Conservation (phyloP, 1,140 invertebrate species). For the Drosophila nebulosa region DNA sequence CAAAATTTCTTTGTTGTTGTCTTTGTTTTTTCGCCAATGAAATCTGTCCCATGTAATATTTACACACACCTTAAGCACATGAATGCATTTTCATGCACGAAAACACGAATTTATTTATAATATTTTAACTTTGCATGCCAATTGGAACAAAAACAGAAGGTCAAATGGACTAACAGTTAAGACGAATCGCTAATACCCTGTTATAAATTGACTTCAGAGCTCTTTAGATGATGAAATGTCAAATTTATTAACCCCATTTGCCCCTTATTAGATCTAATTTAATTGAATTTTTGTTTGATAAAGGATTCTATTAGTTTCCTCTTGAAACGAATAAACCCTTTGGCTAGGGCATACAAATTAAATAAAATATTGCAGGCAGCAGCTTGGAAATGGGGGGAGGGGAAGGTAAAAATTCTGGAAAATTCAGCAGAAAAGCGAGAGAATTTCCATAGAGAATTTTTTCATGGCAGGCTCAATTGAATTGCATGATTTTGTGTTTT, state of each 20-base stretch:
- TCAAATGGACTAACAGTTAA: neutral
- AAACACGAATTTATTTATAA: constrained; percentile 39
- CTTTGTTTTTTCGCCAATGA: neutral
- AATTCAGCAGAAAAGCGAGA: neutral
- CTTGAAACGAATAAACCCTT: neutral
- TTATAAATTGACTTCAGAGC: too few relatives aligned
- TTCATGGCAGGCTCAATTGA: constrained; percentile 20
- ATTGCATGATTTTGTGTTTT: too few relatives aligned
- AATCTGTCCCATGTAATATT: constrained; percentile 16
- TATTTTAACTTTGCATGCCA: constrained; percentile 40
- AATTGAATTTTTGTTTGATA: too few relatives aligned
- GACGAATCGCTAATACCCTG: neutral
- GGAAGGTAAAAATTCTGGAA: constrained; percentile 3
- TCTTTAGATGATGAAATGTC: too few relatives aligned
- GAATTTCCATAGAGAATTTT: constrained; percentile 4
- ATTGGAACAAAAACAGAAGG: constrained; percentile 1
- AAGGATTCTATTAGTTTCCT: too few relatives aligned
- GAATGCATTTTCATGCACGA: constrained; percentile 31
- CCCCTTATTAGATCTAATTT: too few relatives aligned
- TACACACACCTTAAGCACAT: constrained; percentile 53
- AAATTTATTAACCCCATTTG: too few relatives aligned
- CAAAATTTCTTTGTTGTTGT: neutral
- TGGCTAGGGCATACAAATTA: neutral
- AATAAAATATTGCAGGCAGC: neutral
- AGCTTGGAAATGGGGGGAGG: neutral